phyloP scores from a whole-genome alignment of 1,140 invertebrate genomes.

The Drosophila teissieri region DNA sequence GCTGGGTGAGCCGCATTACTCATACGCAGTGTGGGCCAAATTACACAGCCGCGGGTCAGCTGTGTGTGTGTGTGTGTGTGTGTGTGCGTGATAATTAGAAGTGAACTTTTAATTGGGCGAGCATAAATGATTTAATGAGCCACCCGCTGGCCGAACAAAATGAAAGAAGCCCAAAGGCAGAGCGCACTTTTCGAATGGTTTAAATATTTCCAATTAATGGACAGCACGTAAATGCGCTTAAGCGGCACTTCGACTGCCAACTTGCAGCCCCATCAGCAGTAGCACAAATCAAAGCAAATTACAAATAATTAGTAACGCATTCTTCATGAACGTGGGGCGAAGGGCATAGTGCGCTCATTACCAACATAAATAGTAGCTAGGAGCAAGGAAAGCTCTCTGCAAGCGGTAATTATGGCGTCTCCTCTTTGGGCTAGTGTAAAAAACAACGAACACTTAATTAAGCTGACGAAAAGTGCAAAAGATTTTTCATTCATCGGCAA shows the following conservation, averaged over 20 bases:
- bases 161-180: constrained; percentile 12
- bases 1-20: constrained; percentile 42
- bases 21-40: constrained; percentile 63
- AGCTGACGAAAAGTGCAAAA: constrained; percentile 49
- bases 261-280: constrained; percentile 8
- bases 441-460: constrained; percentile 55
- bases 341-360: constrained; percentile 55
- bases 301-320: constrained; percentile 73
- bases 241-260: constrained; percentile 46
- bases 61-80: constrained; percentile 8
- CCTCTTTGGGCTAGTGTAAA: constrained; percentile 21
- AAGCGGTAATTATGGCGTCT: constrained; percentile 59
- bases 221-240: constrained; percentile 63
- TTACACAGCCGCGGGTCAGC: constrained; percentile 44
- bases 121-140: constrained; percentile 61
- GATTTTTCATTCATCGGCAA: constrained; percentile 24
- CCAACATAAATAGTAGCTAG: constrained; percentile 19
- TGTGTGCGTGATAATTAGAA: constrained; percentile 57
- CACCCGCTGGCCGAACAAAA: constrained; percentile 11
- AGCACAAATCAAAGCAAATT: constrained; percentile 72
- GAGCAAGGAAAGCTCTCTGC: constrained; percentile 11
- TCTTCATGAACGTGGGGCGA: constrained; percentile 15
- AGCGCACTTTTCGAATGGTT: background rate
- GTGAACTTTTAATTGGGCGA: constrained; percentile 70
- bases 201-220: constrained; percentile 58